phyloP scores from a whole-genome alignment of 1,140 invertebrate genomes.

The Drosophila navojoa region DNA sequence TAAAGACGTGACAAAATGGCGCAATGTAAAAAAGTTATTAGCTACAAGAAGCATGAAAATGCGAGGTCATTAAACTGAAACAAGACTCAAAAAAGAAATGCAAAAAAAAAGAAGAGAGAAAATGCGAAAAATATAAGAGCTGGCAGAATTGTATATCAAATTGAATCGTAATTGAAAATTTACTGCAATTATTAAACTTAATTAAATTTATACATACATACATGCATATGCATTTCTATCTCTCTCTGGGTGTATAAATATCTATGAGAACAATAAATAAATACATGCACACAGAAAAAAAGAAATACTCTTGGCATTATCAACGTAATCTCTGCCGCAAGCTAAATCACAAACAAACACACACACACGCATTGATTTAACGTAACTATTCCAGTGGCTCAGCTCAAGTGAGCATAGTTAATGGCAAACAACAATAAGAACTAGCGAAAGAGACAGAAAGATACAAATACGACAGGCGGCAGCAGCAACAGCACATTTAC shows the following conservation, averaged over 20 bases:
- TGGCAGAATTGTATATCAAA: neutral
- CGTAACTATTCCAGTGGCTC: constrained; percentile 69
- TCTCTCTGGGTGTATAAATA: neutral
- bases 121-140: neutral
- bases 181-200: constrained; percentile 53
- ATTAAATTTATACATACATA: constrained; percentile 67
- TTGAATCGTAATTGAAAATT: constrained; percentile 19
- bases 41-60: constrained; percentile 4
- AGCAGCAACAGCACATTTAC: constrained; percentile 26
- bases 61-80: constrained; percentile 36
- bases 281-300: neutral
- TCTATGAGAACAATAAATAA: constrained; percentile 5
- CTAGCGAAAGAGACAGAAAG: constrained; percentile 43
- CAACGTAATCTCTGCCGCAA: constrained; percentile 43
- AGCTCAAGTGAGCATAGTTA: constrained; percentile 69
- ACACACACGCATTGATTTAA: constrained; percentile 73
- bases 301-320: constrained; percentile 30
- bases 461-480: constrained; percentile 29
- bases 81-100: constrained; percentile 5
- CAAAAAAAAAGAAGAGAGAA: neutral
- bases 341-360: constrained; percentile 39
- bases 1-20: constrained; percentile 17
- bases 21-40: constrained; percentile 28
- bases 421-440: constrained; percentile 60
- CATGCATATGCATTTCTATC: constrained; percentile 20